These are phyloP conservation scores for Australoheros scitulus DNA, from an alignment of 2,113 vertebrate species.

Conservation along the genomic window DNA sequence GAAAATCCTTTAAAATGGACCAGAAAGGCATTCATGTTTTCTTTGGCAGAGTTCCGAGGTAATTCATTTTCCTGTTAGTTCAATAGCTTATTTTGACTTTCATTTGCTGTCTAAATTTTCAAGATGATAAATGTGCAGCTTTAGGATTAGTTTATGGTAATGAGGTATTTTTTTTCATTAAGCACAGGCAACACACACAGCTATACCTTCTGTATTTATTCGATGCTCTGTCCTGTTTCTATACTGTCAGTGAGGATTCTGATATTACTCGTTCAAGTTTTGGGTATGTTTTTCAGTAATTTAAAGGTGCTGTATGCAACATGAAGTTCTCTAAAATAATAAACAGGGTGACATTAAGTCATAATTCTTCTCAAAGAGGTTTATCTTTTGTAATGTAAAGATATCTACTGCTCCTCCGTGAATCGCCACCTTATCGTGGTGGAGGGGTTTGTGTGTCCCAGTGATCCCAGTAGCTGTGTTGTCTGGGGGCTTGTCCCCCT, in stretches of 20 bases:
- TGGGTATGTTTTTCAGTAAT: background rate
- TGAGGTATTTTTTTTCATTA: conserved; percentile 33
- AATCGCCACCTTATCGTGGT: too few species aligned
- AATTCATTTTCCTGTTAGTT: conserved; percentile 50
- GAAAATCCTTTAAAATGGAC: conserved; percentile 18
- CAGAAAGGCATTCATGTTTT: conserved; percentile 23
- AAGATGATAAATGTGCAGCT: conserved; percentile 48
- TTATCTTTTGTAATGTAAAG: background rate
- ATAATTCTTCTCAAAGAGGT: rapidly evolving
- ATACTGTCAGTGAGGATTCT: background rate
- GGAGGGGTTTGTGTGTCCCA: too few species aligned
- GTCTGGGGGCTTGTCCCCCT: too few species aligned
- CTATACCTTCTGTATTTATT: background rate
- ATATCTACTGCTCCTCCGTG: background rate
- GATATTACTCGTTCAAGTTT: background rate
- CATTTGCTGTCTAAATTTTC: conserved; percentile 26
- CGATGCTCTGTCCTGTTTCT: background rate
- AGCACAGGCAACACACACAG: background rate
- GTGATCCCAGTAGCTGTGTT: too few species aligned
- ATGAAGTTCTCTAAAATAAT: background rate
- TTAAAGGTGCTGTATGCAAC: background rate
- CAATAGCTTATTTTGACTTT: conserved; percentile 33
- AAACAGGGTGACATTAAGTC: background rate
- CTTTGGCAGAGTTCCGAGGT: conserved; percentile 43
- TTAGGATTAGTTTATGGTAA: conserved; percentile 36